Percentiles rank a stretch among this genome's conserved stretches.
Evolutionary conservation across 2,888 invertebrate species (phyloP).

Genomic region (Nematopogon swammerdamellus): DNA sequence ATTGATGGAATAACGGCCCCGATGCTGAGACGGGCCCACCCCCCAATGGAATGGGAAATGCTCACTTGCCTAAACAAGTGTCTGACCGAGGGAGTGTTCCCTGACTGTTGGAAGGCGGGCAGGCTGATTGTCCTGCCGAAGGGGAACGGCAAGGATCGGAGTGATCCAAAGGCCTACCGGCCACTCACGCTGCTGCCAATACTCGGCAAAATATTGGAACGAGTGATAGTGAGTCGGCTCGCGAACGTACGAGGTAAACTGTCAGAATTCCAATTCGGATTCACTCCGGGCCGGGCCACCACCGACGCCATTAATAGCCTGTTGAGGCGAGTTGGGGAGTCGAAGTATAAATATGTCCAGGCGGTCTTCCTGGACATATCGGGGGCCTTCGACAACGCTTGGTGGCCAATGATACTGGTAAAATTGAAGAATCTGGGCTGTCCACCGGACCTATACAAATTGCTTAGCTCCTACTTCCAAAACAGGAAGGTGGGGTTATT

Average conservation of each 20-base stretch:
- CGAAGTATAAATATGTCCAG: constrained; percentile 1
- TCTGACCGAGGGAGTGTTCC: not conserved
- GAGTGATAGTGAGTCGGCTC: constrained; percentile 9
- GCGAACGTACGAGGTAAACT: not conserved
- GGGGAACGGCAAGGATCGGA: not conserved
- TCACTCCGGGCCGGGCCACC: constrained; percentile 7
- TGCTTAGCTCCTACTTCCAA: constrained; percentile 4
- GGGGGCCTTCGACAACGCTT: constrained; percentile 10
- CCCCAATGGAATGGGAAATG: too few species aligned
- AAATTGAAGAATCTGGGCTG: not conserved
- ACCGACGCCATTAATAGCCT: constrained; percentile 7
- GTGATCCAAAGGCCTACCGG: constrained; percentile 2
- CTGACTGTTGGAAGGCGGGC: constrained; percentile 1
- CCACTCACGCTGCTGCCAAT: constrained; percentile 8
- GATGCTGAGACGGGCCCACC: too few species aligned
- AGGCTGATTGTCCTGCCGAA: constrained; percentile 1
- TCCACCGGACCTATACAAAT: constrained; percentile 3
- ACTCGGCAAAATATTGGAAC: constrained; percentile 11
- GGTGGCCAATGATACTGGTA: constrained; percentile 9
- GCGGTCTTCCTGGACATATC: constrained; percentile 6
- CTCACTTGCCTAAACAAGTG: not conserved
- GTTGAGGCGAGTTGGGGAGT: not conserved
- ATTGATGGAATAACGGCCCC: not conserved
- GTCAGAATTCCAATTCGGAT: constrained; percentile 9
- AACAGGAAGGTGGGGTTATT: constrained; percentile 6